phyloP scores from a whole-genome alignment of 2,797 vertebrate genomes.

The Avahi laniger region DNA sequence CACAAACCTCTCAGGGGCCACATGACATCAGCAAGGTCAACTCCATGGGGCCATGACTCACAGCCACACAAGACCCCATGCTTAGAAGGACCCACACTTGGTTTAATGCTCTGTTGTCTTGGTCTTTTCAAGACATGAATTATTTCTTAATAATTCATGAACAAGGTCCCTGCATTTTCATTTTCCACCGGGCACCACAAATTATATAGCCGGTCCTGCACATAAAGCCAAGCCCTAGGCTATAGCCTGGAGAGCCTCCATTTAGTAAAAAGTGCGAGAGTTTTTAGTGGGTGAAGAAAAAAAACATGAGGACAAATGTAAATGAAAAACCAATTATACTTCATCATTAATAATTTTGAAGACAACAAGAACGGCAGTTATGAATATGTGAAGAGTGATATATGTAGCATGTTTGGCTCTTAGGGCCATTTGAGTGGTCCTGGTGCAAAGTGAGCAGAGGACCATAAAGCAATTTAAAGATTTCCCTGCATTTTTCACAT shows the following conservation, averaged over 20 bases:
- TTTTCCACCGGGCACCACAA: background rate
- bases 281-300: background rate
- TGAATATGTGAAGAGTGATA: background rate
- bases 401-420: background rate
- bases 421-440: no score
- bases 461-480: background rate
- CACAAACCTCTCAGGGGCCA: background rate
- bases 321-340: background rate
- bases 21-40: background rate
- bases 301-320: background rate
- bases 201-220: background rate
- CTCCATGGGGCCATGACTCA: background rate
- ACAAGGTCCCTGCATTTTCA: background rate
- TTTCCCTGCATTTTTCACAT: background rate
- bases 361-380: background rate
- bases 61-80: background rate
- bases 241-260: no score
- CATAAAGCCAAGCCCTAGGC: background rate
- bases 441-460: background rate
- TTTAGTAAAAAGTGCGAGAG: background rate
- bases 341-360: background rate
- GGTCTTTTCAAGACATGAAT: background rate
- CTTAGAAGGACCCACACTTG: background rate
- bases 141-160: background rate
- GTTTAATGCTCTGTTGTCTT: background rate